A percentile compares a stretch with the other conserved stretches of the same genome.
Conservation (phyloP, 2,113 vertebrate species). For the Syrrhaptes paradoxus region DNA sequence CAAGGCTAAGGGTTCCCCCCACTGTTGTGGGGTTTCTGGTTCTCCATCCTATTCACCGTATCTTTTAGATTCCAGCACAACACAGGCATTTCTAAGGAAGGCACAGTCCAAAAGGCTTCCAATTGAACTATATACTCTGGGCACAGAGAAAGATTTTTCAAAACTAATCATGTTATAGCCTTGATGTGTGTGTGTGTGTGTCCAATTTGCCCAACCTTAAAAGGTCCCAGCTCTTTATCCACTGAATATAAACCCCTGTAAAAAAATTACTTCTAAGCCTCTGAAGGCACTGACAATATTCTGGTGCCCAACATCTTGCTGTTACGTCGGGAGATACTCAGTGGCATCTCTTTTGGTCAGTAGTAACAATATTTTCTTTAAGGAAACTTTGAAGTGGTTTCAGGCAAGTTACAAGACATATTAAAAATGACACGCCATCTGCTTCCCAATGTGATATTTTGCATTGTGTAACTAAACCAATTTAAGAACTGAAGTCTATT, state of each 20-base stretch:
- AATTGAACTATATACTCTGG: not conserved
- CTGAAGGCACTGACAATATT: not conserved
- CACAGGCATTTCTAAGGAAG: not conserved
- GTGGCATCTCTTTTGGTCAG: slow-evolving; percentile 28
- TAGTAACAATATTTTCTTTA: slow-evolving; percentile 34
- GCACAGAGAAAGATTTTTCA: not conserved
- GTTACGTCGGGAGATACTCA: not conserved
- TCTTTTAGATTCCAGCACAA: not conserved
- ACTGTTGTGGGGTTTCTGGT: not conserved
- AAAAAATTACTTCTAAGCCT: not conserved
- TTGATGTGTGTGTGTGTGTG: not conserved
- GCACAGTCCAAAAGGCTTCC: not conserved
- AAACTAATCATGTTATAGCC: not conserved
- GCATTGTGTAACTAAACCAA: slow-evolving; percentile 63
- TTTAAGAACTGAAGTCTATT: slow-evolving; percentile 61
- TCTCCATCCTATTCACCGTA: not conserved
- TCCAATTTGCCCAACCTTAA: not conserved
- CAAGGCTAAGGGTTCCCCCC: not conserved
- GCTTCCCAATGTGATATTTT: slow-evolving; percentile 66
- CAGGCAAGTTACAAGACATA: slow-evolving; percentile 58
- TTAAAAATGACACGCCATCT: slow-evolving; percentile 64
- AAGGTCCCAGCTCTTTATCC: not conserved
- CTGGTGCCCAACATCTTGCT: not conserved
- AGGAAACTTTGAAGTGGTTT: slow-evolving; percentile 57
- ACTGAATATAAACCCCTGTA: not conserved